phyloP scores from a whole-genome alignment of 2,113 vertebrate genomes.

The Aspidoscelis tigris region DNA sequence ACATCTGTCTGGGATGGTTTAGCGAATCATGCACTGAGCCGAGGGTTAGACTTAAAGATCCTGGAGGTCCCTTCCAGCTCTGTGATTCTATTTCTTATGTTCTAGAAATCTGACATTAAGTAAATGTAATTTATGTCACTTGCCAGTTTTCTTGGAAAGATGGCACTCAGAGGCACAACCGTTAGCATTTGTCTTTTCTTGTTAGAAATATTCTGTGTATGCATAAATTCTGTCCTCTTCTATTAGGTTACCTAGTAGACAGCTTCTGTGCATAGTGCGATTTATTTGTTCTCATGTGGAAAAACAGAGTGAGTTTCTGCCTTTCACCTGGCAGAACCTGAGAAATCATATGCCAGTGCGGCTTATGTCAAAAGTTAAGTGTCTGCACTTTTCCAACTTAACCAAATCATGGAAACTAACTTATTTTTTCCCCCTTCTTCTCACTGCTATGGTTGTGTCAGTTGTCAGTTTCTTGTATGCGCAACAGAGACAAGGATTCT shows the following conservation, averaged over 20 bases:
- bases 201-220: fast-evolving
- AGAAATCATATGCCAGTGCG: neutral
- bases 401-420: neutral
- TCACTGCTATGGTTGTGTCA: neutral
- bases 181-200: fast-evolving
- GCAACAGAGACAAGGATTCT: slow-evolving; percentile 27
- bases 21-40: too few relatives aligned
- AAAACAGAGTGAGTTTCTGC: slow-evolving; percentile 21
- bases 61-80: too few relatives aligned
- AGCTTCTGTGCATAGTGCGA: neutral
- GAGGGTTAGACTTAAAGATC: too few relatives aligned
- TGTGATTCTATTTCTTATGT: too few relatives aligned
- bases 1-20: too few relatives aligned
- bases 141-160: neutral
- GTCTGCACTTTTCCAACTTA: slow-evolving; percentile 24
- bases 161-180: neutral
- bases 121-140: slow-evolving; percentile 13
- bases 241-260: fast-evolving
- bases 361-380: slow-evolving; percentile 40
- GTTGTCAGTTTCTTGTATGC: slow-evolving; percentile 28
- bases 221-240: fast-evolving
- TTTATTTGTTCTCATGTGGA: neutral
- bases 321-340: slow-evolving; percentile 30
- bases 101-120: too few relatives aligned
- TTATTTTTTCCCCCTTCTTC: too few relatives aligned